Conservation (phyloP, 2,888 invertebrate genomes). For the Andrena trimmerana region DNA sequence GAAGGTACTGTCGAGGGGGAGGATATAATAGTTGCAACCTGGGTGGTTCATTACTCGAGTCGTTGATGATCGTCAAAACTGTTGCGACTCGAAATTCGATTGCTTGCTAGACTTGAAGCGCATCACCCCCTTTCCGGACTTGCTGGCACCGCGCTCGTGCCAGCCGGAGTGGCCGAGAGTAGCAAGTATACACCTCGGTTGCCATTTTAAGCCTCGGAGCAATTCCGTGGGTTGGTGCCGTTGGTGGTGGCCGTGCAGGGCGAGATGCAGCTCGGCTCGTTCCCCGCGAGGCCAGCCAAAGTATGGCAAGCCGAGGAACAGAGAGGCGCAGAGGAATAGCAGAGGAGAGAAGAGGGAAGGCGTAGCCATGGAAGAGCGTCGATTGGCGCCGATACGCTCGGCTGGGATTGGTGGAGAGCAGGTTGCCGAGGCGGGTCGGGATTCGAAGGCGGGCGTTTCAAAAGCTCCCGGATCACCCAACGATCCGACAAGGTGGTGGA, state of each 20-base stretch:
- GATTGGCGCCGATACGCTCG: slow-evolving; percentile 46
- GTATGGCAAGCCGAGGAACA: not conserved
- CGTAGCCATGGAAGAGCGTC: slow-evolving; percentile 53
- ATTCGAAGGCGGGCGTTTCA: slow-evolving; percentile 64
- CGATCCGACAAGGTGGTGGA: slow-evolving; percentile 50
- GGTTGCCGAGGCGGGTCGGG: slow-evolving; percentile 61
- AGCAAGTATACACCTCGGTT: slow-evolving; percentile 36
- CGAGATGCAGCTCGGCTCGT: not conserved
- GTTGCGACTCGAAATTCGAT: not conserved
- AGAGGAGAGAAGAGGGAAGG: slow-evolving; percentile 31
- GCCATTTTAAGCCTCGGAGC: slow-evolving; percentile 59
- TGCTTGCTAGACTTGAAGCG: not conserved
- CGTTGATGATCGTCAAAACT: not conserved
- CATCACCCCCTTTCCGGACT: not conserved
- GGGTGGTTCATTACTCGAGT: not conserved
- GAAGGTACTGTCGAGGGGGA: not conserved
- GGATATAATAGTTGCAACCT: not conserved
- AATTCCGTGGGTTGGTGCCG: slow-evolving; percentile 1
- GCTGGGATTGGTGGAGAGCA: slow-evolving; percentile 50
- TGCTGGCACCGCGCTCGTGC: not conserved
- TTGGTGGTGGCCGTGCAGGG: not conserved
- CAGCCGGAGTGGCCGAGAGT: slow-evolving; percentile 25
- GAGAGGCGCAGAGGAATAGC: not conserved
- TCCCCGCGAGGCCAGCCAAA: not conserved
- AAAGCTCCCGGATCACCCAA: slow-evolving; percentile 40